phyloP scores from a whole-genome alignment of 23 tunicate species.

The Aplidium turbinatum region DNA sequence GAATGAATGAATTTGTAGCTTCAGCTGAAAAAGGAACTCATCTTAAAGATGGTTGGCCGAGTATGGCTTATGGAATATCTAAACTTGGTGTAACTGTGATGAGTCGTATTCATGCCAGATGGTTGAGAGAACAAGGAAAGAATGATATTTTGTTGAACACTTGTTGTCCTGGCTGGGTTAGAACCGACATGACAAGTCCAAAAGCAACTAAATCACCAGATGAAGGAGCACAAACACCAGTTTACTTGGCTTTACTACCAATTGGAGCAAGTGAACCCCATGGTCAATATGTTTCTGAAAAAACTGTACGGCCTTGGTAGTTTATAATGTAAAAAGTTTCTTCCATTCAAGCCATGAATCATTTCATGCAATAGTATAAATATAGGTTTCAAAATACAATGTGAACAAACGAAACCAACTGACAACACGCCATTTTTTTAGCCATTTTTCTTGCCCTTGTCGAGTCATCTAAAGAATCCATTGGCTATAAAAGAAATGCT shows the following conservation, averaged over 20 bases:
- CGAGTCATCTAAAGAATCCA: too few relatives aligned
- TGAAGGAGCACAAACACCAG: conserved; percentile 63
- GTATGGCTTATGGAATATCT: conserved; percentile 55
- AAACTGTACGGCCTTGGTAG: conserved; percentile 35
- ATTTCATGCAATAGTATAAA: too few relatives aligned
- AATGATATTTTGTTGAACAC: conserved; percentile 60
- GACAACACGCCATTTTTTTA: too few relatives aligned
- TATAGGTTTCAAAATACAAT: too few relatives aligned
- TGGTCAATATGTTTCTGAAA: conserved; percentile 48
- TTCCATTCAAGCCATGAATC: too few relatives aligned
- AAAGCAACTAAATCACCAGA: conserved; percentile 59
- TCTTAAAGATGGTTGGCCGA: conserved; percentile 32
- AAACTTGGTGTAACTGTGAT: conserved; percentile 50
- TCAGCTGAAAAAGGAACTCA: conserved; percentile 32
- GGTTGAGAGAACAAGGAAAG: conserved; percentile 15
- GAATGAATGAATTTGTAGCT: conserved; percentile 54
- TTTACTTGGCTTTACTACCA: conserved; percentile 59
- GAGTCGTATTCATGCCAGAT: conserved; percentile 43
- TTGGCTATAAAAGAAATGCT: too few relatives aligned
- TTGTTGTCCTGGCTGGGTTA: conserved; percentile 70
- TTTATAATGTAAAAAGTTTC: too few relatives aligned
- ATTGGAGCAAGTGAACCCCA: conserved; percentile 37
- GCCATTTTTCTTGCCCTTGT: too few relatives aligned
- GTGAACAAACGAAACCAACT: too few relatives aligned
- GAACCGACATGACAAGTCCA: conserved; percentile 67